These are phyloP conservation scores for Smithornis capensis DNA, from an alignment of 2,113 vertebrate genomes.

Conservation along the genomic window DNA sequence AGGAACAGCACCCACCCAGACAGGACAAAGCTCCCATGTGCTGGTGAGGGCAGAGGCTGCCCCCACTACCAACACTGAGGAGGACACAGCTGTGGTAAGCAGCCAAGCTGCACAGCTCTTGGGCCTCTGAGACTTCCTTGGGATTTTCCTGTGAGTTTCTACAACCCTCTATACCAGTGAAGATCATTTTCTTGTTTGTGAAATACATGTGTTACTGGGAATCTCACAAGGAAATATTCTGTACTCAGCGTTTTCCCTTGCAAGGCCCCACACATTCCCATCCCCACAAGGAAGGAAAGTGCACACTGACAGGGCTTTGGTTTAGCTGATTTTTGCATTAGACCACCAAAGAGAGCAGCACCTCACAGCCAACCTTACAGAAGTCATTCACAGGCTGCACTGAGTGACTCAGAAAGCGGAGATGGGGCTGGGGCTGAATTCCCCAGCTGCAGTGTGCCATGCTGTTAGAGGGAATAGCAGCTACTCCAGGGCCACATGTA, in stretches of 20 bases:
- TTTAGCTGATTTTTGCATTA: not conserved
- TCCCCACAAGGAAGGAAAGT: not conserved
- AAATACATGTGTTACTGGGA: not conserved
- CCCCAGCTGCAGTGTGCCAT: rapidly evolving
- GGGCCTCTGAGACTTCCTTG: not conserved
- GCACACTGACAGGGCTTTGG: not conserved
- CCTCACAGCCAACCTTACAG: not conserved
- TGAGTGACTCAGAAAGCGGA: not conserved
- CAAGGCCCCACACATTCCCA: rapidly evolving
- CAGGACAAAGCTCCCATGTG: not conserved
- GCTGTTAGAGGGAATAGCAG: not conserved
- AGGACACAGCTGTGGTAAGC: not conserved
- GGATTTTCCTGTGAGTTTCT: not conserved
- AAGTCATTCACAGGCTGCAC: not conserved
- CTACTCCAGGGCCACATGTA: not conserved
- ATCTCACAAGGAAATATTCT: not conserved
- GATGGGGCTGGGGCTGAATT: rapidly evolving
- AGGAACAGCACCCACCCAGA: not conserved
- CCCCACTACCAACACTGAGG: not conserved
- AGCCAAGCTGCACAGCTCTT: not conserved
- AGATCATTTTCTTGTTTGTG: not conserved
- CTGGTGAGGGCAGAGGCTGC: not conserved
- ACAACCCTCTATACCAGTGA: not conserved
- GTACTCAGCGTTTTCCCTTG: not conserved
- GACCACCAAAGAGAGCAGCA: not conserved